Evolutionary conservation across 2,888 invertebrate species (phyloP).

Genomic region (Pharmacophagus antenor): DNA sequence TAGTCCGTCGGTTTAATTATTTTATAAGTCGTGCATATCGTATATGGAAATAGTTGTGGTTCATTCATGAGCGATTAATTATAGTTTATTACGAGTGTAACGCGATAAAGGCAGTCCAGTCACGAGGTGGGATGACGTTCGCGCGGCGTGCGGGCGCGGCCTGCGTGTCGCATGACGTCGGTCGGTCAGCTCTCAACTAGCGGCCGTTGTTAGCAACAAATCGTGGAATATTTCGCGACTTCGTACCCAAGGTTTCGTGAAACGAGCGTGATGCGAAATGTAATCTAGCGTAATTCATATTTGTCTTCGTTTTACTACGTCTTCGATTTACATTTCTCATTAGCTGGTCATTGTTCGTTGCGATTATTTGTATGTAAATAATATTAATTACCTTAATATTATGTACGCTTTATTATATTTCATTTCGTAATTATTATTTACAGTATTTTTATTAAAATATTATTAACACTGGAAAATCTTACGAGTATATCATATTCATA

Average conservation of each 20-base stretch:
- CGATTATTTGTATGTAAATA: not conserved
- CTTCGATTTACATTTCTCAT: constrained; percentile 32
- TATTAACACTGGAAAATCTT: constrained; percentile 8
- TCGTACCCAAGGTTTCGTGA: constrained; percentile 31
- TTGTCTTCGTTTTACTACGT: constrained; percentile 25
- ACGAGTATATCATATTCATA: no score
- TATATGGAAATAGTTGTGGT: constrained; percentile 4
- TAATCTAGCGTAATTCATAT: constrained; percentile 36
- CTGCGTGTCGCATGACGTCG: constrained; percentile 24
- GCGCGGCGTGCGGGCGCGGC: constrained; percentile 38
- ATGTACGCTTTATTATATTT: not conserved
- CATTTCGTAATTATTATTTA: not conserved
- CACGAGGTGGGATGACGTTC: constrained; percentile 45
- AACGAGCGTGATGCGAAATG: constrained; percentile 34
- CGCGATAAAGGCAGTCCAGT: constrained; percentile 21
- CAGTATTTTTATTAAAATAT: constrained; percentile 4
- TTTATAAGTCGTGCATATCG: not conserved
- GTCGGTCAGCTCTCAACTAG: constrained; percentile 11
- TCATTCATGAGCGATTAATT: constrained; percentile 27
- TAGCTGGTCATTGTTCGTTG: constrained; percentile 31
- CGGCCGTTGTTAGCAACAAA: constrained; percentile 28
- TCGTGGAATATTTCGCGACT: constrained; percentile 42
- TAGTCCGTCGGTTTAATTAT: not conserved
- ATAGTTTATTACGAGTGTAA: constrained; percentile 25
- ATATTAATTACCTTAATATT: constrained; percentile 18